phyloP scores from a whole-genome alignment of 1,140 invertebrate species.

The Pseudomyrmex sp. region DNA sequence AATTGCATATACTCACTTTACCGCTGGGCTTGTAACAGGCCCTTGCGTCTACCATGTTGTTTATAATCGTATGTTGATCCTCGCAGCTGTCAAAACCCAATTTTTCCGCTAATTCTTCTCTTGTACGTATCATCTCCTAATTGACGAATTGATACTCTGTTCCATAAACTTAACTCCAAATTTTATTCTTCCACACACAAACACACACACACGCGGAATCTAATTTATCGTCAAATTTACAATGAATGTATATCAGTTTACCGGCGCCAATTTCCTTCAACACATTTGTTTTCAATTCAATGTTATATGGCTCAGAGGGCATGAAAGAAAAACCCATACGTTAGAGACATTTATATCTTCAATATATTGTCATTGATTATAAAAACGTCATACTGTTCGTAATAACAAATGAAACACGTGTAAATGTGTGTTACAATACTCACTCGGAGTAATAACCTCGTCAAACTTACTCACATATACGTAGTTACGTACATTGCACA shows the following conservation, averaged over 20 bases:
- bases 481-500: not conserved
- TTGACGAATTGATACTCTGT: slow-evolving; percentile 65
- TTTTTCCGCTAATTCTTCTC: slow-evolving; percentile 78
- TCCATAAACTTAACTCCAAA: slow-evolving; percentile 66
- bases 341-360: too few species aligned
- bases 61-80: slow-evolving; percentile 80
- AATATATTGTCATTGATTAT: not conserved
- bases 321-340: too few species aligned
- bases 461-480: not conserved
- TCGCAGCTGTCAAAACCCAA: slow-evolving; percentile 77
- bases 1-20: slow-evolving; percentile 81
- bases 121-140: slow-evolving; percentile 80
- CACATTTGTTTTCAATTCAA: not conserved
- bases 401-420: not conserved
- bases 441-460: not conserved
- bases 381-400: too few species aligned
- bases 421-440: not conserved
- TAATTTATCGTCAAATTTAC: too few species aligned
- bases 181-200: not conserved
- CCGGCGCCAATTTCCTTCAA: not conserved
- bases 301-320: too few species aligned
- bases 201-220: not conserved
- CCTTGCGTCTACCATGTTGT: slow-evolving; percentile 84
- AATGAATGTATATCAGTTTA: not conserved
- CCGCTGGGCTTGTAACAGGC: slow-evolving; percentile 85